These are phyloP conservation scores for Diorhabda sublineata DNA, from an alignment of 1,140 invertebrate species.

Conservation along the genomic window DNA sequence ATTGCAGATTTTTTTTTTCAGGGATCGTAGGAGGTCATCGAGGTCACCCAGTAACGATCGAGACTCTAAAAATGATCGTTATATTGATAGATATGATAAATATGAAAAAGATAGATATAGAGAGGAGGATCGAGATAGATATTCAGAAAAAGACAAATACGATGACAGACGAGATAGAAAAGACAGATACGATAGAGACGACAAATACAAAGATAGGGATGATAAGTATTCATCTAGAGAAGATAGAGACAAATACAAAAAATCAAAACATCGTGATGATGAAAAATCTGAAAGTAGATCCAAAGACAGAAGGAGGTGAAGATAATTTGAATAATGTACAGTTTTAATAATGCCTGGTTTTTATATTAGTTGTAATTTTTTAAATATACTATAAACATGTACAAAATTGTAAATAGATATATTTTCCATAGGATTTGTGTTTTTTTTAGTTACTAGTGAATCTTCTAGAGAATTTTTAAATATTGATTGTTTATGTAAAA, in stretches of 20 bases:
- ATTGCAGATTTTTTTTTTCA: slow-evolving; percentile 24
- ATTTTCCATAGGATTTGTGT: too few relatives aligned
- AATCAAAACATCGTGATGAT: slow-evolving; percentile 42
- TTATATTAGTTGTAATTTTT: too few relatives aligned
- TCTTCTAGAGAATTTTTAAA: too few relatives aligned
- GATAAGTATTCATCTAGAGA: slow-evolving; percentile 28
- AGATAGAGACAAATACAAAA: slow-evolving; percentile 38
- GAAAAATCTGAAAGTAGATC: slow-evolving; percentile 45
- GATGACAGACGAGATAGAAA: slow-evolving; percentile 34
- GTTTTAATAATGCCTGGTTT: too few relatives aligned
- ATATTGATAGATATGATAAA: slow-evolving; percentile 43
- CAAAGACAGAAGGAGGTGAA: slow-evolving; percentile 47
- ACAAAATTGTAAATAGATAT: too few relatives aligned
- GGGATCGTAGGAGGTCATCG: slow-evolving; percentile 36
- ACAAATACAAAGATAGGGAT: slow-evolving; percentile 33
- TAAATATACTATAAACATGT: too few relatives aligned
- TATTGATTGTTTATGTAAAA: too few relatives aligned
- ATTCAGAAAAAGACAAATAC: slow-evolving; percentile 36
- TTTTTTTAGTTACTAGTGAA: too few relatives aligned
- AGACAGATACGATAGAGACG: slow-evolving; percentile 31
- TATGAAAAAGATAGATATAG: slow-evolving; percentile 33
- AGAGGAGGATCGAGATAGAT: slow-evolving; percentile 35
- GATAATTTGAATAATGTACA: too few relatives aligned
- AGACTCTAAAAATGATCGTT: slow-evolving; percentile 38
- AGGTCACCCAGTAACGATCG: slow-evolving; percentile 39